Evolutionary conservation across 2,113 vertebrate species (phyloP).

Genomic region (Otus sunia): DNA sequence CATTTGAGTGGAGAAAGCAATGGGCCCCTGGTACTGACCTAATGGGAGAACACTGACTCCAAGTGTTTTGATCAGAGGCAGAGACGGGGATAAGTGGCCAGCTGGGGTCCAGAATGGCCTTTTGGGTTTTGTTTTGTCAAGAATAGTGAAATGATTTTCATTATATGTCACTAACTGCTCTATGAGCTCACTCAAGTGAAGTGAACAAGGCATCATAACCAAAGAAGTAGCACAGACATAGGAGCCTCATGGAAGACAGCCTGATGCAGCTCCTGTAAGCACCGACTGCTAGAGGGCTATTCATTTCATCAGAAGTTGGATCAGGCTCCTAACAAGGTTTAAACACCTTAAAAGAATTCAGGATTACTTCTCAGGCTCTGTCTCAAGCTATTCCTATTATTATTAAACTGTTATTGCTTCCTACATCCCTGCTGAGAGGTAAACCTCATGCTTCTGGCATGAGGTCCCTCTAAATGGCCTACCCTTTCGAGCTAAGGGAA

Average conservation of each 20-base stretch:
- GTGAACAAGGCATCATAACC: neutral
- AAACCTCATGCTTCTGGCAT: constrained; percentile 16
- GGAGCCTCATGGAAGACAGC: neutral
- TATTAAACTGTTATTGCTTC: constrained; percentile 37
- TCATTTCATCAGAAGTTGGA: neutral
- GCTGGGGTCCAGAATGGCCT: neutral
- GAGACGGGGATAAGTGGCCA: neutral
- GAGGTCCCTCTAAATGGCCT: neutral
- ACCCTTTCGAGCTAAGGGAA: constrained; percentile 13
- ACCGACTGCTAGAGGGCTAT: neutral
- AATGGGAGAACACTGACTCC: neutral
- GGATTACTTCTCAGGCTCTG: neutral
- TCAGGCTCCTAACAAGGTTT: neutral
- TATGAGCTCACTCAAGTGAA: neutral
- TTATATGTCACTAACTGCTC: neutral
- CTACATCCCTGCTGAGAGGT: constrained; percentile 12
- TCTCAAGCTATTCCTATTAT: neutral
- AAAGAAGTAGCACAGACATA: neutral
- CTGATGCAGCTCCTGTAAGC: neutral
- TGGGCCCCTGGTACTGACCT: neutral
- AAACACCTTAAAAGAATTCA: neutral
- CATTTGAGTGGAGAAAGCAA: neutral
- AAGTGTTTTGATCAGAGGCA: neutral
- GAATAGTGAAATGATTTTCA: neutral
- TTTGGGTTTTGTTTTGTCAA: neutral